Conservation (phyloP, 2,888 invertebrate genomes). For the Apocheima hispidaria region DNA sequence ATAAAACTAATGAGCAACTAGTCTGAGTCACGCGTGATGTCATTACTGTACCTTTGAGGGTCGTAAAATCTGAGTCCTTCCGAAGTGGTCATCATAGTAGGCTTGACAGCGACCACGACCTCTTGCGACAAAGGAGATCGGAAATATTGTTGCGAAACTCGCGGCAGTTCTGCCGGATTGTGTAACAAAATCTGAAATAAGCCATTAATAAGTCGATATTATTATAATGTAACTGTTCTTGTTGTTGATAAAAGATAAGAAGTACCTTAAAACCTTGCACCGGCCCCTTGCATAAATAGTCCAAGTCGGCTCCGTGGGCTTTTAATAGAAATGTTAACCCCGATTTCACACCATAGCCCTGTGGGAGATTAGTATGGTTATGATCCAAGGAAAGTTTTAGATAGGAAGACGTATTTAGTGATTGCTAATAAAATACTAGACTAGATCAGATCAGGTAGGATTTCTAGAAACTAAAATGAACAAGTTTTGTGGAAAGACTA, state of each 20-base stretch:
- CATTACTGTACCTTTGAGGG: conserved; percentile 73
- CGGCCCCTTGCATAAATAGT: conserved; percentile 90
- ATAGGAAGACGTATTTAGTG: not conserved
- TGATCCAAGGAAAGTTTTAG: not conserved
- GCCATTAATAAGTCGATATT: conserved; percentile 13
- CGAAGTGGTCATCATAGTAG: conserved; percentile 92
- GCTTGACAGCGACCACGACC: conserved; percentile 89
- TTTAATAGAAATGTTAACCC: conserved; percentile 88
- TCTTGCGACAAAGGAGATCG: conserved; percentile 90
- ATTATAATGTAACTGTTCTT: not conserved
- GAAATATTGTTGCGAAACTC: conserved; percentile 89
- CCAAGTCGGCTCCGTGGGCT: conserved; percentile 87
- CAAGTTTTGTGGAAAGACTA: too few relatives aligned
- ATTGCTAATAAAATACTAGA: not conserved
- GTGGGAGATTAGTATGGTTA: conserved; percentile 19
- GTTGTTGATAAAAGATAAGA: not conserved
- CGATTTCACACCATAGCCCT: conserved; percentile 88
- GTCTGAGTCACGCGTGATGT: conserved; percentile 51
- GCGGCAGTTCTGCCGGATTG: conserved; percentile 89
- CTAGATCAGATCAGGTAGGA: too few relatives aligned
- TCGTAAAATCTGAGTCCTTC: conserved; percentile 87
- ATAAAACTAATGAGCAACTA: not conserved
- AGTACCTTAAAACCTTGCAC: conserved; percentile 90
- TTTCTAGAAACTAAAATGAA: not conserved
- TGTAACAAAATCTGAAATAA: conserved; percentile 86